Evolutionary conservation across 2,113 vertebrate species (phyloP).

Genomic region (Actenoides hombroni): DNA sequence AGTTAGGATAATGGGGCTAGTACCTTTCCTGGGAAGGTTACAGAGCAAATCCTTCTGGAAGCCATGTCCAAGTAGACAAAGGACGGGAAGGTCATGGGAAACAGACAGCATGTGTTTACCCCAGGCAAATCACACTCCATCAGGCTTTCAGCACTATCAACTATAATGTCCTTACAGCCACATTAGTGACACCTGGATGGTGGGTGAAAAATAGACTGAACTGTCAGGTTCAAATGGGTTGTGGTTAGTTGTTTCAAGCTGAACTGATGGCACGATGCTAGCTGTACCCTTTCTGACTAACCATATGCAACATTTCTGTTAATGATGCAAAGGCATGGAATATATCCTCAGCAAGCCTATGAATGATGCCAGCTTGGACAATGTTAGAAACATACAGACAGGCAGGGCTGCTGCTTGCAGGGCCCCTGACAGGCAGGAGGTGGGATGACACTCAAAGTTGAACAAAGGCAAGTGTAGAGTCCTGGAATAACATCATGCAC

Average conservation of each 20-base stretch:
- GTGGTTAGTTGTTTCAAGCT: background rate
- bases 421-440: background rate
- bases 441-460: background rate
- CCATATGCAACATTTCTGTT: background rate
- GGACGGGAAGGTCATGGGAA: background rate
- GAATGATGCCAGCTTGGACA: background rate
- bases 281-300: background rate
- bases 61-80: background rate
- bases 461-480: background rate
- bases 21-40: background rate
- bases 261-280: background rate
- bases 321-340: background rate
- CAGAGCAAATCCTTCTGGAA: background rate
- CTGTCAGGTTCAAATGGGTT: background rate
- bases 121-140: background rate
- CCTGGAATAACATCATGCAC: background rate
- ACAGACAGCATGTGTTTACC: background rate
- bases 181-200: background rate
- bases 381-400: background rate
- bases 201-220: background rate
- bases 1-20: background rate
- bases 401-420: background rate
- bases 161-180: background rate
- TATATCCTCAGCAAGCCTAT: background rate
- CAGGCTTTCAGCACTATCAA: background rate